Conservation (phyloP, 53 echinoderm and acorn worm species). For the Stichopus horrens region DNA sequence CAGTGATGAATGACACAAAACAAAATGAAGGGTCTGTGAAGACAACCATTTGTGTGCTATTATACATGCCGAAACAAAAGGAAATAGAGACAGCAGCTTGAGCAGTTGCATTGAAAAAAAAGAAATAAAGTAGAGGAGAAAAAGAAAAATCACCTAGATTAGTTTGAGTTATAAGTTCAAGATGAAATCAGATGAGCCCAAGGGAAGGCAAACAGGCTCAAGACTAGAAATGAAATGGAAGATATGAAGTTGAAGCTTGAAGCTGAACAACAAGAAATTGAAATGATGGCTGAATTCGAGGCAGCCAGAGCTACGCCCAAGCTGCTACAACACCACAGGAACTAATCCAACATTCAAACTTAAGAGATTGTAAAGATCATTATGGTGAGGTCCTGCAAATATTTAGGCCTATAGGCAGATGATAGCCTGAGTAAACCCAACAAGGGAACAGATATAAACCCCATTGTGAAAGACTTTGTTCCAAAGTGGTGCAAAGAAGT, state of each 20-base stretch:
- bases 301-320: neutral
- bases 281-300: conserved; percentile 38
- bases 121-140: conserved; percentile 49
- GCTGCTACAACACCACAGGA: neutral
- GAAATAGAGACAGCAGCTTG: conserved; percentile 46
- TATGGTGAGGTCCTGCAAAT: neutral
- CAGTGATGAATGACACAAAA: neutral
- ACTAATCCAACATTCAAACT: neutral
- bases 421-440: no score
- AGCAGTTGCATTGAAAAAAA: conserved; percentile 28
- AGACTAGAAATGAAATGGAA: conserved; percentile 35
- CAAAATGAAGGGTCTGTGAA: neutral
- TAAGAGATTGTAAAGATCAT: neutral
- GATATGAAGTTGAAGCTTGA: conserved; percentile 15
- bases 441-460: neutral
- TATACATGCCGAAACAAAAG: conserved; percentile 11
- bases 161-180: conserved; percentile 40
- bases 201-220: conserved; percentile 34
- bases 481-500: no score
- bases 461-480: neutral
- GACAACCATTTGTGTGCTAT: conserved; percentile 19
- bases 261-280: conserved; percentile 30
- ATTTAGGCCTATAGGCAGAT: neutral
- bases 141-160: conserved; percentile 7
- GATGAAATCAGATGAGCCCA: conserved; percentile 50